Percentiles rank a stretch among this genome's conserved stretches.
These are phyloP conservation scores for Calliphora vicina DNA, from an alignment of 1,140 invertebrate species.

Conservation along the genomic window DNA sequence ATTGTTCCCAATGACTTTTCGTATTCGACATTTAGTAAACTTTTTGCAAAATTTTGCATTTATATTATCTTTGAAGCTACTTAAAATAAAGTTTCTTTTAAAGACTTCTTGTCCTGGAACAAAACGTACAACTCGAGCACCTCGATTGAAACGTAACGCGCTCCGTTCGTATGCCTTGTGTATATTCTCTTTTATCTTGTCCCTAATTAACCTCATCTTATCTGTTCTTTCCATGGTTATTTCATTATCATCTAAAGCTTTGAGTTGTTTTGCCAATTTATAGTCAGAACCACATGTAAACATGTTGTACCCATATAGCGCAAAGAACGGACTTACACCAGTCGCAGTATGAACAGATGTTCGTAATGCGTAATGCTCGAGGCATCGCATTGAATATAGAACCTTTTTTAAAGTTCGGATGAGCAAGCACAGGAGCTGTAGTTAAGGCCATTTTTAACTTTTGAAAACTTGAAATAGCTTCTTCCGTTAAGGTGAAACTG, in stretches of 20 bases:
- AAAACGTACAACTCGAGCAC: neutral
- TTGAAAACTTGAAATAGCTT: neutral
- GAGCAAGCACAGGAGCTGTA: neutral
- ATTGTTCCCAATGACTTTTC: neutral
- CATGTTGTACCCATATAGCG: neutral
- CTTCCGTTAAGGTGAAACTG: neutral
- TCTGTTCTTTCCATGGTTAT: neutral
- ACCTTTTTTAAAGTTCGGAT: constrained; percentile 33
- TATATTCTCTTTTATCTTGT: constrained; percentile 5
- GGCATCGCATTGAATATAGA: constrained; percentile 33
- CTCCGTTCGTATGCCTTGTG: constrained; percentile 10
- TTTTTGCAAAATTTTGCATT: constrained; percentile 16
- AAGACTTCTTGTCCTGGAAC: neutral
- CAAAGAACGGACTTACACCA: neutral
- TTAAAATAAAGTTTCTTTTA: constrained; percentile 11
- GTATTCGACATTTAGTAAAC: neutral
- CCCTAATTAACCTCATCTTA: neutral
- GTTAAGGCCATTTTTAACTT: neutral
- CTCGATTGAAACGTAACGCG: neutral
- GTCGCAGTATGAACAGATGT: neutral
- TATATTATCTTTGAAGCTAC: neutral
- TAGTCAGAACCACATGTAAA: neutral
- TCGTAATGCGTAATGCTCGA: neutral
- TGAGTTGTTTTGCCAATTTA: neutral
- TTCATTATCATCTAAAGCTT: neutral